Evolutionary conservation across 2,113 vertebrate genomes (phyloP), one percentile per base, ranked within the genome.

Genomic region (Epinephelus fuscoguttatus): DNA sequence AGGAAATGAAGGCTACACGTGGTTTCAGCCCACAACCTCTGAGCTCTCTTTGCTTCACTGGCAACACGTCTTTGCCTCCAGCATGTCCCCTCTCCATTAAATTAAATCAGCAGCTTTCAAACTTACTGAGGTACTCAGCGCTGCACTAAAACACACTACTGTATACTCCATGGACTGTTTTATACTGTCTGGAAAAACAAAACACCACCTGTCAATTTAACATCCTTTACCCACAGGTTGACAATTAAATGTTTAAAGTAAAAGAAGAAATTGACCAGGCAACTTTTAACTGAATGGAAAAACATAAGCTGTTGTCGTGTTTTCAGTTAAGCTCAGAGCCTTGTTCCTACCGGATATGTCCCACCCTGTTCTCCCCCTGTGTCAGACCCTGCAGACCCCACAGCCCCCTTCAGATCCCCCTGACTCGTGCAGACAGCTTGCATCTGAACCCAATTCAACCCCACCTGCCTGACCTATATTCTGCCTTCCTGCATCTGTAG

Each of bases 391-490:
- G 53, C 67, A 53, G 40, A 81, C 74, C 63, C 50, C 56, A 30
- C 21, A 72, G 82, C 61, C 75, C 72, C 73, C 66, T 55, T 62
- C 45, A 25, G 30, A 57, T 82, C 74, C 74, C 76, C 71, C 69
- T 84, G 84, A 79, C 72, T 30, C 62, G 68, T 89, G 55, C 76
- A 85, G 70, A 60, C 77, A 70, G 56, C 74, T 75, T 59, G 23
- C 81, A 89, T 92, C 88, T 94, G 91, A 92, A 93, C 90, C 89
- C 62, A 82, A 66, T 92, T 89, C 82, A 89, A 70, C 86, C 82
- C 92, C 93, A 94, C 94, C 92, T 93, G 91, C 82, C 66, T 94
- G 94, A 93, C 94, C 93, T 92, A 92, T 88, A 93, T 93, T 90
- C 82, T 89, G 78, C 62, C 56, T 70, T 70, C 37, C 49, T 53